Conservation (phyloP, 2,797 vertebrate genomes). For the Gila robusta region DNA sequence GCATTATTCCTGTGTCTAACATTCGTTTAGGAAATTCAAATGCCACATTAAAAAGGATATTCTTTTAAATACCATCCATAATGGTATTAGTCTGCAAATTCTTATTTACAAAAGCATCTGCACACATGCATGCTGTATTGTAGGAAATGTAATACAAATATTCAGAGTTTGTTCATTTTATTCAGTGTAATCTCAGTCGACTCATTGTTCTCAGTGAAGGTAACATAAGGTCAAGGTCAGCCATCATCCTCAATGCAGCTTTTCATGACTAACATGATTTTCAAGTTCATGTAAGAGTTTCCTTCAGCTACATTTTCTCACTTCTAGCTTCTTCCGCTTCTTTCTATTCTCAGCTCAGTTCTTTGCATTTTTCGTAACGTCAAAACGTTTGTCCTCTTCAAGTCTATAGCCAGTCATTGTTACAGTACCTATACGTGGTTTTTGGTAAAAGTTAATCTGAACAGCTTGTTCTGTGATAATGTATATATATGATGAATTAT, state of each 20-base stretch:
- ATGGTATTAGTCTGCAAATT: neutral
- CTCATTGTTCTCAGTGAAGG: neutral
- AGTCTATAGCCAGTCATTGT: neutral
- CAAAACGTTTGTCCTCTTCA: neutral
- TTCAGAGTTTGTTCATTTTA: neutral
- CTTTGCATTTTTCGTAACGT: neutral
- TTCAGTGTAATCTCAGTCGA: neutral
- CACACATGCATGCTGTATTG: neutral
- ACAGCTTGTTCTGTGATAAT: neutral
- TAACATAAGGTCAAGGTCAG: neutral
- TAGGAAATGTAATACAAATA: neutral
- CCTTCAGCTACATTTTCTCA: neutral
- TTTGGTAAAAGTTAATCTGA: neutral
- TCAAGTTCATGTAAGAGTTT: neutral
- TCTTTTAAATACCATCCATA: neutral
- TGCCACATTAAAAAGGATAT: neutral
- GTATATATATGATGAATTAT: neutral
- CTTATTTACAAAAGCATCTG: neutral
- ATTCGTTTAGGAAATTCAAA: neutral
- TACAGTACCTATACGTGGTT: fast-evolving
- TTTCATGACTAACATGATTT: neutral
- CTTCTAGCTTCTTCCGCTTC: neutral
- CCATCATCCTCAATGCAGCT: neutral
- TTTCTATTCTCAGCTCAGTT: neutral
- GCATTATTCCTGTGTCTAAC: neutral